phyloP scores from a whole-genome alignment of 2,113 vertebrate species.

The Cnemophilus loriae region DNA sequence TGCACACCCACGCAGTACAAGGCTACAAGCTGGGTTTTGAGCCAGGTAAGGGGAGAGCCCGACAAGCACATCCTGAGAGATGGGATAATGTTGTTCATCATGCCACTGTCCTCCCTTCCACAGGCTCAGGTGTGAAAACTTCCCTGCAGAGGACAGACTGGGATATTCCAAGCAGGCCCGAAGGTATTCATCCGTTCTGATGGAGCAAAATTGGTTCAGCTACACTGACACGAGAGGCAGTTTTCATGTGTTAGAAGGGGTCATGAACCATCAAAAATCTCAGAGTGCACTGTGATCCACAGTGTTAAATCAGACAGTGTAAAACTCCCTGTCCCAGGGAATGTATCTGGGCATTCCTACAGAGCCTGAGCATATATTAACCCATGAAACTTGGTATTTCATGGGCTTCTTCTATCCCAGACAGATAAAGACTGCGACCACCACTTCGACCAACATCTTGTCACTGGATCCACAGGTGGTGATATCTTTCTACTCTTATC shows the following conservation, averaged over 20 bases:
- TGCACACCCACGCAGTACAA: background rate
- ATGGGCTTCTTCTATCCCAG: fast-evolving
- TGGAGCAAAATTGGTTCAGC: background rate
- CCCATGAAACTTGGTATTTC: background rate
- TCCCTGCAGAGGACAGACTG: fast-evolving
- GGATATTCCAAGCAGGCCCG: background rate
- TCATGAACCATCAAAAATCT: background rate
- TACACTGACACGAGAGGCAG: background rate
- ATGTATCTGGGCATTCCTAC: too few relatives aligned
- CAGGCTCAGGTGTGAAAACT: background rate
- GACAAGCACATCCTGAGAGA: too few relatives aligned
- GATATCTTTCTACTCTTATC: background rate
- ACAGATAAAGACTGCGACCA: background rate
- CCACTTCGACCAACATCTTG: background rate
- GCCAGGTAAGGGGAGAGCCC: background rate
- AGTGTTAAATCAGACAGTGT: too few relatives aligned
- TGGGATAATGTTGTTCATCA: background rate
- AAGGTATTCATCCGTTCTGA: background rate
- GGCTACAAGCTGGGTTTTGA: background rate
- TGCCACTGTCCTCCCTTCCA: background rate
- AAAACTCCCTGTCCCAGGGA: background rate
- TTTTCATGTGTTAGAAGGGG: too few relatives aligned
- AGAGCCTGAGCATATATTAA: background rate
- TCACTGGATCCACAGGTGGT: background rate
- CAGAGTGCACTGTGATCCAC: background rate